Evolutionary conservation across 2,113 vertebrate species (phyloP), one percentile per base, ranked within the genome.

Genomic region (Pterocles burchelli): DNA sequence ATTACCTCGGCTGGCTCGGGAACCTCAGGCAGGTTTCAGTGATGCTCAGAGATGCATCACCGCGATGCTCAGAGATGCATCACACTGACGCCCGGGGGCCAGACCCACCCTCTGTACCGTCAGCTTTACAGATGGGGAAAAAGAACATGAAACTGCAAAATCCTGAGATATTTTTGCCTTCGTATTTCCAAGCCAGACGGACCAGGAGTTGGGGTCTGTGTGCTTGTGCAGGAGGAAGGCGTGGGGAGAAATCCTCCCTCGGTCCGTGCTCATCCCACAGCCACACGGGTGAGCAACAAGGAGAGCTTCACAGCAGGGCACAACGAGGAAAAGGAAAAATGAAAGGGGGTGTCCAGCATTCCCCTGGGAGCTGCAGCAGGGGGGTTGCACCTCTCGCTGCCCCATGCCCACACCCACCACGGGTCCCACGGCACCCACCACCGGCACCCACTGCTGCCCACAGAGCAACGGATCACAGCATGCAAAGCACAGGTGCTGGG

Each of bases 181-280:
- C 1, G 0, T 19, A 31, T 34, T 59, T 63, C 38, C 54, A 73
- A 49, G 72, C 2, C 1, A 77, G 28, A 66, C 4, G 16, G 33
- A 70, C 14, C 11, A 1, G 6, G 28, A 77, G 21, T 17, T 1
- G 1, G 41, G 41, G 41, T 12, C 0, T 0, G 34, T 1, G 4
- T 17, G 41, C 13, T 9, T 4, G 1, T 17, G 36, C 36, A 62
- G 45, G 25, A 63, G 31, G 54, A 87, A 75, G 29, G 22, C 11
- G 8, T 0, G 0, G 0, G 26, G 25, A 67, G 20, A 58, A 82
- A 77, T 34, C 20, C 11, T 14, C 17, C 26, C 33, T 41, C 2
- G 4, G 45, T 66, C 34, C 34, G 24, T 2, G 1, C 21, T 26
- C 29, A 11, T 21, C 49, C 58, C 41, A 7, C 20, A 15, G 67